Evolutionary conservation across 2,888 invertebrate species (phyloP).

Genomic region (Coremacera marginata): DNA sequence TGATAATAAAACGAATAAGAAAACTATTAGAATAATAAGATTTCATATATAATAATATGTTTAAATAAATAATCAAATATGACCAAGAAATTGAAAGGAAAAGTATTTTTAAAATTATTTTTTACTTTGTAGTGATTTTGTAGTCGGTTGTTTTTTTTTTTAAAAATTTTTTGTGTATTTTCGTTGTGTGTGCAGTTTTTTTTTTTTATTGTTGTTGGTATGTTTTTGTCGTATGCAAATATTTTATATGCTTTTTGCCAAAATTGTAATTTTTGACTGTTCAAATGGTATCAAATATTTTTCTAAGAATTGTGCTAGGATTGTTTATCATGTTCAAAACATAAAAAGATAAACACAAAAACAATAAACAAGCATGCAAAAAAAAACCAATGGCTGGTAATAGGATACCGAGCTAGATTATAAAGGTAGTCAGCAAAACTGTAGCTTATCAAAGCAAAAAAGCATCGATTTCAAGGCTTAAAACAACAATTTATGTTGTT

Average conservation of each 20-base stretch:
- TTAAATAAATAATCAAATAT: too few relatives aligned
- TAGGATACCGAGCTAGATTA: conserved; percentile 11
- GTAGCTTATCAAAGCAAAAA: too few relatives aligned
- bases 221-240: not conserved
- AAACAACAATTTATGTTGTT: too few relatives aligned
- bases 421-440: conserved; percentile 4
- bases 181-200: not conserved
- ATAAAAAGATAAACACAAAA: too few relatives aligned
- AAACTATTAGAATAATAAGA: too few relatives aligned
- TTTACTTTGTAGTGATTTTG: not conserved
- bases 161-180: not conserved
- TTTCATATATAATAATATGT: too few relatives aligned
- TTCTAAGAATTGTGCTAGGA: conserved; percentile 5
- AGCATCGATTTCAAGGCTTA: too few relatives aligned
- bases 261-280: conserved; percentile 1
- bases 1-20: too few relatives aligned
- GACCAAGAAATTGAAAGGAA: too few relatives aligned
- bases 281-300: not conserved
- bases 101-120: too few relatives aligned
- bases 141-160: not conserved
- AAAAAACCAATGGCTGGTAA: not conserved
- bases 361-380: not conserved
- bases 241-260: not conserved
- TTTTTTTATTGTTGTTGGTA: not conserved
- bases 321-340: not conserved